Evolutionary conservation across 2,113 vertebrate species (phyloP).

Genomic region (Pangasianodon gigas): DNA sequence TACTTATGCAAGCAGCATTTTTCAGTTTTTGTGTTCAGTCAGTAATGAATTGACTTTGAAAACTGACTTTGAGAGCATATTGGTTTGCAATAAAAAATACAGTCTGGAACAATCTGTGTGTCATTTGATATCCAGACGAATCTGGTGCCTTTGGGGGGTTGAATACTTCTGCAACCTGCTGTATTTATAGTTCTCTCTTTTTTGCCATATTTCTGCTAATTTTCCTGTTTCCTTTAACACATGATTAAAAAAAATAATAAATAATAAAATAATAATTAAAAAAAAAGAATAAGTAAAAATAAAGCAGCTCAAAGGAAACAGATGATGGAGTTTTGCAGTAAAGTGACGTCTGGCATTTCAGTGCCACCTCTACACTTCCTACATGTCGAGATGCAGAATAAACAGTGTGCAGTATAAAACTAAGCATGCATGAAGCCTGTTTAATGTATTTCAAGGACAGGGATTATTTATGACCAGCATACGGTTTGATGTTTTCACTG

Average conservation of each 20-base stretch:
- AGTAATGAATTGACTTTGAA: neutral
- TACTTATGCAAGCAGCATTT: neutral
- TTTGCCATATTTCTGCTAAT: neutral
- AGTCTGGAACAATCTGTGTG: neutral
- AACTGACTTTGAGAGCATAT: neutral
- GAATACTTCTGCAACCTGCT: neutral
- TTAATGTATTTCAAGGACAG: neutral
- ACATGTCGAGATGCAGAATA: neutral
- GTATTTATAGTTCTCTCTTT: neutral
- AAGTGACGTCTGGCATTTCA: neutral
- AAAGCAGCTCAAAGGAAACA: neutral
- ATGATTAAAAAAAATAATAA: too few relatives aligned
- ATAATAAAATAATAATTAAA: neutral
- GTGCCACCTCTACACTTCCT: neutral
- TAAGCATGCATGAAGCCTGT: neutral
- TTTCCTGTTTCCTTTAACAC: neutral
- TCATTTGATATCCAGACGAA: neutral
- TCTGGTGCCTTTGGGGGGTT: neutral
- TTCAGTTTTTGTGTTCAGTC: too few relatives aligned
- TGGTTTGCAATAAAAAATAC: neutral
- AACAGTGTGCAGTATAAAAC: neutral
- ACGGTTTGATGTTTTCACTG: neutral
- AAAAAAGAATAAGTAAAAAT: neutral
- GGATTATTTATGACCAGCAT: neutral
- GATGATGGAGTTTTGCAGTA: neutral